These are phyloP conservation scores for Pasiphila rectangulata DNA, from an alignment of 2,888 invertebrate species.

Conservation along the genomic window DNA sequence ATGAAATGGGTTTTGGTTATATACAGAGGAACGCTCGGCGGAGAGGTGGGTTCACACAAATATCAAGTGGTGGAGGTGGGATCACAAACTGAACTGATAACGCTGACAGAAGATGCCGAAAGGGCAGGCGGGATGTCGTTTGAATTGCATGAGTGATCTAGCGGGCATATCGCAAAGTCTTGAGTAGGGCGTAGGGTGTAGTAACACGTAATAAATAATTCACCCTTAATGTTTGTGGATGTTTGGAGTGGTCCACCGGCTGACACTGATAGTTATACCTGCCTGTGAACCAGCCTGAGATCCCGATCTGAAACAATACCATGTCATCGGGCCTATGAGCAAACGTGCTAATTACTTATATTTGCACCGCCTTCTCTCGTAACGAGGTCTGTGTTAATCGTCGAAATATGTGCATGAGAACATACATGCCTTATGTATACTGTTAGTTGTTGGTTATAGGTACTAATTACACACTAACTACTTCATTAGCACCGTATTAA, in stretches of 20 bases:
- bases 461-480: conserved; percentile 32
- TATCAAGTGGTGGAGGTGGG: too few relatives aligned
- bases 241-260: conserved; percentile 96
- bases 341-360: too few relatives aligned
- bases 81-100: conserved; percentile 1
- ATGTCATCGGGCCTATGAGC: conserved; percentile 68
- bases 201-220: conserved; percentile 75
- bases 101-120: conserved; percentile 8
- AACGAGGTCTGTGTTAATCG: conserved; percentile 14
- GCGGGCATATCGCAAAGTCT: conserved; percentile 18
- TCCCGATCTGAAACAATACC: conserved; percentile 89
- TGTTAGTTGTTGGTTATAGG: conserved; percentile 25
- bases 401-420: conserved; percentile 29
- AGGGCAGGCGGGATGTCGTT: conserved; percentile 2
- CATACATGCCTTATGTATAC: conserved; percentile 25
- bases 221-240: conserved; percentile 95
- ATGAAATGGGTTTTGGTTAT: conserved; percentile 18
- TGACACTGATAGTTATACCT: conserved; percentile 97
- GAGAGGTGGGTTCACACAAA: conserved; percentile 3
- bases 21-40: conserved; percentile 8
- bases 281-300: conserved; percentile 96
- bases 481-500: conserved; percentile 32
- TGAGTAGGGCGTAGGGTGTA: conserved; percentile 30
- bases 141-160: conserved; percentile 18
- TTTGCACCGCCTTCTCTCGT: too few relatives aligned